Base-by-base conservation (phyloP, 1,140 invertebrate genomes). In the Atta colombica region DNA sequence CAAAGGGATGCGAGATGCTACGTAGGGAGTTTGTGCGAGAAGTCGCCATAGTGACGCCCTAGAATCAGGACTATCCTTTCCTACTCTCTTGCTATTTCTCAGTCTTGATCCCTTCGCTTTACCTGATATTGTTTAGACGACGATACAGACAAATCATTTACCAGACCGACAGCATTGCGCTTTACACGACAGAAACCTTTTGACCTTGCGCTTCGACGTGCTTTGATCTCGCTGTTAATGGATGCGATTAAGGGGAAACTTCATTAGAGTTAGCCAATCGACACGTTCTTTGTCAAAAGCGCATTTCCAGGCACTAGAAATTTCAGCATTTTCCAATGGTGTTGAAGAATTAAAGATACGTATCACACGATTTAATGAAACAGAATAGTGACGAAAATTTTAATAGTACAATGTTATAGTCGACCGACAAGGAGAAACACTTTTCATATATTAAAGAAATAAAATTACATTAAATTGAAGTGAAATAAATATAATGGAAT, bases 1-100 rank as follows among this genome's bases (percentile, higher is more conserved):
- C 65, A 65, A 65, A 12, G 35, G 72, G 39, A 31, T 10, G 63
- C 21, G 69, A 66, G 14, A 39, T 66, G 60, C 25, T 12, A 53
- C 75, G 61, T 51, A 31, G 60, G 49, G 28, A 25, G n/a, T 69
- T 77, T 31, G 53, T 28, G 60, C 74, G 85, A 12, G 66, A 84
- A 90, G 87, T 90, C 89, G 74, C 87, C 89, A 90, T 90, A 90
- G 89, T 84, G 89, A 90, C 89, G 89, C 84, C 89, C 87, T 16
- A 80, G 71, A 87, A 85, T 77, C 78, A 49, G 55, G 77, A 74
- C 58, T 75, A 51, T 35, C 60, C 82, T 12, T 58, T 2, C n/a
- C n/a, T 16, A 3, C 18, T 55, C 53, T 18, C 6, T n/a, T 6
- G 18, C 16, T 18, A 14, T 18, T n/a, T 18, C 51, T 18, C 16